Base-by-base conservation (phyloP, 2,888 invertebrate species). In the Monoplex corrugatus region DNA sequence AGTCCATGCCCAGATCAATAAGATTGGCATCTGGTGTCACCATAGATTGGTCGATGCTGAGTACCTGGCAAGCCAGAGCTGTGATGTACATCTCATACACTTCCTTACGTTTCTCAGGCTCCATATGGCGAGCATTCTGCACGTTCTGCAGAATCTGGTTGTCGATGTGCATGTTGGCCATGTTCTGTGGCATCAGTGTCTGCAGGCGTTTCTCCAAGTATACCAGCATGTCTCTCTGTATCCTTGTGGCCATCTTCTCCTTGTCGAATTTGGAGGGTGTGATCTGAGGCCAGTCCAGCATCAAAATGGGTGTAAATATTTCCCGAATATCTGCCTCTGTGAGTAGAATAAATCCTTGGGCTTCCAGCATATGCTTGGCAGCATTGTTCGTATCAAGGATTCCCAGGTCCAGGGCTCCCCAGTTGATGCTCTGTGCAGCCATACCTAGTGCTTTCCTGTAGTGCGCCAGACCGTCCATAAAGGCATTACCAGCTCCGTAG, bases 401-500 rank as follows among this genome's bases (percentile, higher is more conserved):
- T 35, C 94, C 94, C 13, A 94, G 89, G 83, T 90, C 91, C 6
- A 94, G 90, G 13, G 93, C 91, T n/a, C 94, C 94, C 94, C 94
- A 94, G 87, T 94, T 93, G 23, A 94, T 93, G 40, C 90, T 90
- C 89, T 94, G 93, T 1, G 91, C 94, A 1, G 92, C 68, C 2
- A 93, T 87, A 6, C 92, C 93, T 32, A 89, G 78, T 28, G 86
- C 63, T 35, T 92, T 89, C 19, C 94, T 91, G 89, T 92, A 93
- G 78, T 91, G 90, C 6, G 93, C 93, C 32, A 94, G 87, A 0
- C 93, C 89, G 87, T 94, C 94, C 89, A 93, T 90, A 85, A 94
- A 94, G 8, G 92, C 91, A 82, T 94, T 94, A 28, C 91, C 94
- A 16, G 94, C 93, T 5, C 93, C 94, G 89, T 94, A 94, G 88